Evolutionary conservation across 1,140 invertebrate species (phyloP), one percentile per base, ranked within the genome.

Genomic region (Neodiprion fabricii): DNA sequence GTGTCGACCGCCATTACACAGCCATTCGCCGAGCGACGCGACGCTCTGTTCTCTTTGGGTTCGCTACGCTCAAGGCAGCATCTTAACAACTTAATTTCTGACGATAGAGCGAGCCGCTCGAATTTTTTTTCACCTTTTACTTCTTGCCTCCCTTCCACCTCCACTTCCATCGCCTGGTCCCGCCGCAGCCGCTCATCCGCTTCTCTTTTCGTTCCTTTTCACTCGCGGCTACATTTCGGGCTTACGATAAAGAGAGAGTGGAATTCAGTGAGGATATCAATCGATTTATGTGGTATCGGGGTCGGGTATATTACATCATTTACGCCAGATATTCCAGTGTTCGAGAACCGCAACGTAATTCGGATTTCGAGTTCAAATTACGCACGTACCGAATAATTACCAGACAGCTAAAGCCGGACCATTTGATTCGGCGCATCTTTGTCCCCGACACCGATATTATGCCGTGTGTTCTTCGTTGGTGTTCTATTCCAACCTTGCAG

Each of bases 51-150:
- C 75, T 77, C 74, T 79, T 76, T 76, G 65, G 71, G 47, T 74
- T 69, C 21, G 79, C 78, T 80, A 74, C 76, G 78, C 79, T 78
- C 75, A 70, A 79, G 78, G 79, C 79, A 80, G 72, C 79, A 72
- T 80, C 79, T 80, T 80, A 80, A 80, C 79, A 80, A 80, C 79
- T 80, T 80, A 80, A 80, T 80, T 80, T 80, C 78, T 76, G 76
- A 65, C 75, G 78, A 76, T 80, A 77, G 78, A 79, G 65, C 75
- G 76, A 74, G 74, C 48, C 71, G 67, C 40, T 11, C 5, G 23
- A 11, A 4, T 49, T 47, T 71, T 77, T 75, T 65, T 65, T 21
- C 72, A n/a, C 48, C 53, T 53, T 61, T 69, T 68, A 12, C 69
- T 76, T 48, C 71, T 70, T 65, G 47, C 47, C 49, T 67, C 71